These are phyloP conservation scores for Hafferia zeledoni DNA, from an alignment of 2,797 vertebrate species.

Conservation along the genomic window DNA sequence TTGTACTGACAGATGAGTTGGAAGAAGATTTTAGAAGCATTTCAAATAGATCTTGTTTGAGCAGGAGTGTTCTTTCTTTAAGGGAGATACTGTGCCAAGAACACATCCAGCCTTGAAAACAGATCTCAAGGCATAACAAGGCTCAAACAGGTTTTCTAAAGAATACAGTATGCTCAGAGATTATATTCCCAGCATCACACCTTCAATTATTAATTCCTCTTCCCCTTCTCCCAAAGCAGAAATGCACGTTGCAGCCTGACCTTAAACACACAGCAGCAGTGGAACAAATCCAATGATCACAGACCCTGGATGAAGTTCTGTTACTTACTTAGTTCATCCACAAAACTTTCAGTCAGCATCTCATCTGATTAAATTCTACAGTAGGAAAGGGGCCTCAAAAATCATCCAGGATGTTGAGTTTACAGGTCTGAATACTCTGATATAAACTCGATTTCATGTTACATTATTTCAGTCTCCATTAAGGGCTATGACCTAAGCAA, in stretches of 20 bases:
- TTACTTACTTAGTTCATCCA: background rate
- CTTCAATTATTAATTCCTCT: background rate
- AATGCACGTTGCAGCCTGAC: background rate
- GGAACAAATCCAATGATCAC: background rate
- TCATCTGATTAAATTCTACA: background rate
- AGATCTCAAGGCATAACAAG: background rate
- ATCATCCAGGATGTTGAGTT: background rate
- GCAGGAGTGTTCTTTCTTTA: constrained; percentile 27
- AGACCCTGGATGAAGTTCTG: background rate
- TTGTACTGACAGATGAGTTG: constrained; percentile 38
- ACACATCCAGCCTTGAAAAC: constrained; percentile 27
- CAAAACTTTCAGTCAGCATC: background rate
- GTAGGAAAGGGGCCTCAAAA: background rate
- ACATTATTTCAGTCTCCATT: constrained; percentile 15
- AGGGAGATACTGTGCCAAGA: constrained; percentile 17
- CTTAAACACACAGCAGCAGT: background rate
- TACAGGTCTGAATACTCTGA: background rate
- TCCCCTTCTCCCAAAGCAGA: background rate
- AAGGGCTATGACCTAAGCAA: constrained; percentile 21
- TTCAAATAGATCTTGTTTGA: background rate
- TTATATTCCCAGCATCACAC: background rate
- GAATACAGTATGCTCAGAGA: background rate
- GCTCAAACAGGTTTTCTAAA: constrained; percentile 1
- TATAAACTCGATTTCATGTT: background rate
- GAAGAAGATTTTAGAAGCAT: constrained; percentile 26